A percentile compares a stretch with the other conserved stretches of the same genome.
These are phyloP conservation scores for Actinernus sp. DNA, from an alignment of 92 coral and sea anemone genomes.

Conservation along the genomic window DNA sequence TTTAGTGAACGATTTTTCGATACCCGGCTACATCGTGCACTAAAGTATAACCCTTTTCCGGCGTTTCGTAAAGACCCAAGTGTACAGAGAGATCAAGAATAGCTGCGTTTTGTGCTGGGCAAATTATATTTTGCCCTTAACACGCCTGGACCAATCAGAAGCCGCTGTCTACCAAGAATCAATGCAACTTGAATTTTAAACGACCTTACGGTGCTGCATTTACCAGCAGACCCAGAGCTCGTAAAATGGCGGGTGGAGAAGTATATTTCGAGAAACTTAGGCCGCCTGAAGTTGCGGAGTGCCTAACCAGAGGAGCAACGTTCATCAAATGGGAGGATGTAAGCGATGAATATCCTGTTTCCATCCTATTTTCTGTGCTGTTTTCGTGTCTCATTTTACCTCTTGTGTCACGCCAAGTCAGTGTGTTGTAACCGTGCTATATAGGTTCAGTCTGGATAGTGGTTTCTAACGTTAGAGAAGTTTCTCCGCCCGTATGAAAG, in stretches of 20 bases:
- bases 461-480: conserved; percentile 48
- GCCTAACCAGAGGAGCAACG: conserved; percentile 82
- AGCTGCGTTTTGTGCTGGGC: too few species aligned
- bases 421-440: too few species aligned
- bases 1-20: too few species aligned
- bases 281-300: conserved; percentile 94
- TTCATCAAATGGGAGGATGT: conserved; percentile 99
- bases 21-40: too few species aligned
- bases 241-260: conserved; percentile 99
- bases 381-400: not conserved
- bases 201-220: conserved; percentile 40
- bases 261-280: conserved; percentile 89
- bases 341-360: too few species aligned
- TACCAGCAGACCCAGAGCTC: conserved; percentile 22
- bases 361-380: too few species aligned
- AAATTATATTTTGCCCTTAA: conserved; percentile 17
- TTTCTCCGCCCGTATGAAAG: too few species aligned
- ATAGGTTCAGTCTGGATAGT: too few species aligned
- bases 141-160: conserved; percentile 70
- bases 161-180: conserved; percentile 39
- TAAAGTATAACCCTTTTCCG: not conserved
- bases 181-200: conserved; percentile 63
- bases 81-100: too few species aligned
- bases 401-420: conserved; percentile 50
- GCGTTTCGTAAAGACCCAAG: not conserved